Base-by-base conservation (phyloP, 2,113 vertebrate species). In the Onychostruthus taczanowskii region DNA sequence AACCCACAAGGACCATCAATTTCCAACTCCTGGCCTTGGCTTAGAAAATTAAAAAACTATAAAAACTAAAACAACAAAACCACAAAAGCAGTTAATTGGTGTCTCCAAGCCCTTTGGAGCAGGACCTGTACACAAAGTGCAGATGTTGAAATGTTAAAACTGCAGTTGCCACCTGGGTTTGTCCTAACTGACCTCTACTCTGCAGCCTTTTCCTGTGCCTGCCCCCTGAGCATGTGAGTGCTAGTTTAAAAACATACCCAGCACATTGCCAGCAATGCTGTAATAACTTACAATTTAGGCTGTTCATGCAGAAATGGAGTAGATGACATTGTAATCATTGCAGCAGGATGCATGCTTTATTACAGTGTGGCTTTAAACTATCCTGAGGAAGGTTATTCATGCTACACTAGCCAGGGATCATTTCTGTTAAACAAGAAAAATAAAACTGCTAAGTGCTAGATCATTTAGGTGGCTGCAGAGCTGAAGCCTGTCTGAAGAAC, bases 361-460 rank as follows among this genome's bases (percentile, higher is more conserved):
- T 95, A 67, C 67, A 70, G 67, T 15, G 33, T 88, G 85, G 37
- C 81, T 92, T 87, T 63, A 91, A 79, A 86, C 59, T 26, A 80
- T 94, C 59, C 87, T 0, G 1, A 83, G 85, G 82, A 90, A 94
- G 50, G 82, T 93, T 95, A 80, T 93, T 96, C 68, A 78, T 88
- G 90, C 92, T 92, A 84, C 72, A 58, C 44, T 84, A 80, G 63
- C 46, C 79, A 84, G 87, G 68, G 55, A 59, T 91, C 16, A 0
- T 26, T 94, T 94, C 23, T 80, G 85, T 96, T 96, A 90, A 94
- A 80, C 82, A 95, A 93, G 93, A 86, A 94, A 94, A 96, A 96
- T 95, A 87, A 90, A 93, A 86, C 61, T 59, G 52, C 75, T 88
- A 68, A 96, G 85, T 75, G 73, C 56, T 61, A 56, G 52, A 67